Evolutionary conservation across 2,888 invertebrate species (phyloP).

Genomic region (Ischnura elegans): DNA sequence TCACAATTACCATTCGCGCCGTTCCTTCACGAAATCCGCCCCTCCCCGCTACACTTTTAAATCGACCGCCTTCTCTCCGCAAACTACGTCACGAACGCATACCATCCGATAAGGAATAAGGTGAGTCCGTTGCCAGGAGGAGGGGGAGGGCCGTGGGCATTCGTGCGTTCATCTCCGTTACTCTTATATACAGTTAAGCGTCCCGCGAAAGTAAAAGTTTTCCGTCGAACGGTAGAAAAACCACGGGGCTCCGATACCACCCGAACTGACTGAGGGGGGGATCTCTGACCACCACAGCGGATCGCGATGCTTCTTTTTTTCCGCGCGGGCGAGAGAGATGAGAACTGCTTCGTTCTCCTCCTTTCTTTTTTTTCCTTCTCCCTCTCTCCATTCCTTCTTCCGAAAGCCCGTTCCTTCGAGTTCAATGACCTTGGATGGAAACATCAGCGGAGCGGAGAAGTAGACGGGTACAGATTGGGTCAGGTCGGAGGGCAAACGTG

Average conservation of each 20-base stretch:
- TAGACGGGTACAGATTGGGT: neutral
- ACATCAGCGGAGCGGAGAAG: neutral
- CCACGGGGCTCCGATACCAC: constrained; percentile 15
- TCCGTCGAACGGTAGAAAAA: constrained; percentile 23
- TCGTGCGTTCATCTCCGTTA: constrained; percentile 49
- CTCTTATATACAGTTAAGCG: constrained; percentile 56
- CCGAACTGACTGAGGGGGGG: neutral
- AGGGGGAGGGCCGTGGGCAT: constrained; percentile 7
- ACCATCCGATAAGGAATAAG: constrained; percentile 27
- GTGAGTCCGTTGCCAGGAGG: neutral
- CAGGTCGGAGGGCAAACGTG: constrained; percentile 8
- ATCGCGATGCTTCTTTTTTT: neutral
- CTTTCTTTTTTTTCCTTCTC: neutral
- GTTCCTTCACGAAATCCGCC: too few species aligned
- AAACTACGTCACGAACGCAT: neutral
- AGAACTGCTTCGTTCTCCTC: neutral
- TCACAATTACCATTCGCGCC: too few species aligned
- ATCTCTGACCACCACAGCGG: neutral
- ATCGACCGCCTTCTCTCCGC: neutral
- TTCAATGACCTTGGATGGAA: constrained; percentile 50
- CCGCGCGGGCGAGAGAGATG: neutral
- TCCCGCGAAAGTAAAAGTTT: constrained; percentile 55
- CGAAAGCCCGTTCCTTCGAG: constrained; percentile 29
- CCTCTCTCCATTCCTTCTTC: neutral
- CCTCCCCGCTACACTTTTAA: neutral